A percentile compares a stretch with the other conserved stretches of the same genome.
These are phyloP conservation scores for Sylvia borin DNA, from an alignment of 2,797 vertebrate species.

Conservation along the genomic window DNA sequence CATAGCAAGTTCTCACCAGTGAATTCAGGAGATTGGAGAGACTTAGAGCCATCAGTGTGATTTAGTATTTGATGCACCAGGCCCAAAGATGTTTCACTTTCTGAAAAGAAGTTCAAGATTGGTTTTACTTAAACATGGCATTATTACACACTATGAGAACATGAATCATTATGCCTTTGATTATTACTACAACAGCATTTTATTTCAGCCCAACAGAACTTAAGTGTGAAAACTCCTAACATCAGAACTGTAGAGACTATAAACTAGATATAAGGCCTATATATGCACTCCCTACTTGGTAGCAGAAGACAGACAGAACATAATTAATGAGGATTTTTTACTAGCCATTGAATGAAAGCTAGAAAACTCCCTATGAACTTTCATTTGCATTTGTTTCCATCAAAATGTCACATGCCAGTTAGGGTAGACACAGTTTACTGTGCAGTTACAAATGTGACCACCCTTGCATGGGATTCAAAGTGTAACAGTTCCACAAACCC, in stretches of 20 bases:
- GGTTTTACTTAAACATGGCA: constrained; percentile 36
- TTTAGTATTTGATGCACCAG: constrained; percentile 54
- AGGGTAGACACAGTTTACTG: neutral
- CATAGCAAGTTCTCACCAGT: constrained; percentile 56
- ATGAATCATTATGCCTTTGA: neutral
- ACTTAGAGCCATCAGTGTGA: constrained; percentile 56
- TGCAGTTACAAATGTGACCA: accelerated
- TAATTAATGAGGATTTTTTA: neutral
- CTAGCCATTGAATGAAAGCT: neutral
- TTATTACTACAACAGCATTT: neutral
- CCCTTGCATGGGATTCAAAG: neutral
- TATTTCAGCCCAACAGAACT: neutral
- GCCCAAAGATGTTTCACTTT: constrained; percentile 55
- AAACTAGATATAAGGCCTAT: neutral
- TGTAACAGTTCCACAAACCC: neutral
- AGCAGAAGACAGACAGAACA: neutral
- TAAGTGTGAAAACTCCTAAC: neutral
- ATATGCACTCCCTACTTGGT: neutral
- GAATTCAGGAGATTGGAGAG: constrained; percentile 52
- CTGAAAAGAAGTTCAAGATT: constrained; percentile 62
- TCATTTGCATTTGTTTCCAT: neutral
- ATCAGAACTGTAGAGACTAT: neutral
- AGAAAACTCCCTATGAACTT: neutral
- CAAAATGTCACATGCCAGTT: neutral
- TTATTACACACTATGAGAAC: neutral